Conservation (phyloP, 2,888 invertebrate species). For the Amblyteles armatorius region DNA sequence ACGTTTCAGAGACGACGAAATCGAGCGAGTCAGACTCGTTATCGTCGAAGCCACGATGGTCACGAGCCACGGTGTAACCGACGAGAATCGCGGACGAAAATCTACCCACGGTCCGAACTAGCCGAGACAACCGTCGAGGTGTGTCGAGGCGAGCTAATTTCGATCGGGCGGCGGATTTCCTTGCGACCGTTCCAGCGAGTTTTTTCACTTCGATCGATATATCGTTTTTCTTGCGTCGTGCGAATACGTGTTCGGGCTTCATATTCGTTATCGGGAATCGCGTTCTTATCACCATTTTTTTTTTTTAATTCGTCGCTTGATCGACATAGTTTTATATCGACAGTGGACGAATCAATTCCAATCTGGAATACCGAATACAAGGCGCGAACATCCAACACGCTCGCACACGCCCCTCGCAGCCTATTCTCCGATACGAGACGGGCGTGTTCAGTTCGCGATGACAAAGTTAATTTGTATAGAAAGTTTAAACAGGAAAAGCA, state of each 20-base stretch:
- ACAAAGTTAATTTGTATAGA: conserved; percentile 67
- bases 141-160: conserved; percentile 62
- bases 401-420: conserved; percentile 22
- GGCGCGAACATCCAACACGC: conserved; percentile 13
- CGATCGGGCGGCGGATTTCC: conserved; percentile 50
- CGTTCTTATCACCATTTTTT: conserved; percentile 1
- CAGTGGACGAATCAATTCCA: conserved; percentile 40
- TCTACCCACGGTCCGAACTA: background rate
- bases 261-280: conserved; percentile 8
- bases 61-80: background rate
- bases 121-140: conserved; percentile 57
- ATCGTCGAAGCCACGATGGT: background rate
- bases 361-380: conserved; percentile 43
- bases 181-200: background rate
- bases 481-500: conserved; percentile 63
- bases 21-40: background rate
- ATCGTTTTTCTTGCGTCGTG: conserved; percentile 14
- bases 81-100: background rate
- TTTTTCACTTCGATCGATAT: conserved; percentile 25
- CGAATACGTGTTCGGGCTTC: background rate
- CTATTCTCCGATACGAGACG: conserved; percentile 54
- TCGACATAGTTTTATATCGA: background rate
- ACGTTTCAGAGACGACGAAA: background rate
- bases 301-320: background rate
- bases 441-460: conserved; percentile 47